These are phyloP conservation scores for Epinotia nisella DNA, from an alignment of 2,888 invertebrate genomes.

Conservation along the genomic window DNA sequence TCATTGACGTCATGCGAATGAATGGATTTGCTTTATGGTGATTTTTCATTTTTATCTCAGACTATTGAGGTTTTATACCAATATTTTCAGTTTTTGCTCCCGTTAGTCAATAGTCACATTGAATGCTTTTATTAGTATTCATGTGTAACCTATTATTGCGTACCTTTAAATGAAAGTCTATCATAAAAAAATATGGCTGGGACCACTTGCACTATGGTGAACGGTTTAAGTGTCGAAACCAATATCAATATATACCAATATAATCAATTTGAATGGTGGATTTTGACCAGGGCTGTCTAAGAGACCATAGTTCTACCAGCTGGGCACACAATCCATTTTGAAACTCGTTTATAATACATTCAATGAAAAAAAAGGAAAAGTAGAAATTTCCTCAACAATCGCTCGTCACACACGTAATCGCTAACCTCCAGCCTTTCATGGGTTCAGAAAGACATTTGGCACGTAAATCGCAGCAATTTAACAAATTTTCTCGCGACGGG, in stretches of 20 bases:
- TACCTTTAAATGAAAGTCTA: no score
- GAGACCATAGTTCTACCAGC: neutral
- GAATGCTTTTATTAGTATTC: neutral
- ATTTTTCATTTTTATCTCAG: conserved; percentile 14
- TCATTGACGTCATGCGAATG: conserved; percentile 38
- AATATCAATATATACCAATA: no score
- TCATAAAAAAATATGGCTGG: no score
- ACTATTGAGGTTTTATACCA: neutral
- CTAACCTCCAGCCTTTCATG: conserved; percentile 56
- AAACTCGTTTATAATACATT: neutral
- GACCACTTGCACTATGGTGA: no score
- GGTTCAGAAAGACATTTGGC: conserved; percentile 78
- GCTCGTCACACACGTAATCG: conserved; percentile 18
- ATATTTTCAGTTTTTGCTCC: neutral
- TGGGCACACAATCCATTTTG: neutral
- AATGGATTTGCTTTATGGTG: conserved; percentile 33
- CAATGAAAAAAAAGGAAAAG: neutral
- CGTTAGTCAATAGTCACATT: neutral
- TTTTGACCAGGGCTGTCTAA: neutral
- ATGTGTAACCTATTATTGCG: neutral
- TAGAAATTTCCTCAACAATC: conserved; percentile 7
- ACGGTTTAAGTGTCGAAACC: neutral
- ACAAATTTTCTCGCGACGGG: conserved; percentile 72
- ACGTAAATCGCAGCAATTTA: conserved; percentile 80
- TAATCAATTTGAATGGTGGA: neutral